Conservation (phyloP, 2,113 vertebrate species). For the Perognathus longimembris region DNA sequence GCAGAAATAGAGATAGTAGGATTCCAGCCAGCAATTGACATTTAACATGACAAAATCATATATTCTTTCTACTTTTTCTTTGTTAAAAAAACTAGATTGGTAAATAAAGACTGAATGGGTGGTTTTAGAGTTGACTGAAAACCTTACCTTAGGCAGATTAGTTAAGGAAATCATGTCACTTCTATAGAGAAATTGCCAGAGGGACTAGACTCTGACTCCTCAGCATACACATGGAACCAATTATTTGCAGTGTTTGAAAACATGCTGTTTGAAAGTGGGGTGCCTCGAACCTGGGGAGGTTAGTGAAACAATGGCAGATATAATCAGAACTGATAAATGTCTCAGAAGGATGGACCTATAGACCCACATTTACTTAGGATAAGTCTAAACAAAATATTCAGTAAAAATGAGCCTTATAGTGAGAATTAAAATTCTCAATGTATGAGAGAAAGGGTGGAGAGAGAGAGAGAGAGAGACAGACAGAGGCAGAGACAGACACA, state of each 20-base stretch:
- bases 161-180: neutral
- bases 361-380: constrained; percentile 33
- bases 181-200: neutral
- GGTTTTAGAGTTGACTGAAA: neutral
- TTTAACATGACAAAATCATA: neutral
- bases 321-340: neutral
- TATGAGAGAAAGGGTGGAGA: neutral
- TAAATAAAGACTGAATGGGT: neutral
- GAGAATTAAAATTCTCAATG: neutral
- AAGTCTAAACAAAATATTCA: constrained; percentile 21
- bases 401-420: constrained; percentile 14
- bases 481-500: neutral
- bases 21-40: neutral
- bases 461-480: neutral
- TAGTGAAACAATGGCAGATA: constrained; percentile 6
- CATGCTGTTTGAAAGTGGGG: constrained; percentile 3
- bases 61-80: neutral
- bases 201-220: neutral
- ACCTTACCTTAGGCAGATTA: neutral
- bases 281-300: neutral
- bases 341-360: neutral
- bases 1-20: neutral
- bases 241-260: neutral
- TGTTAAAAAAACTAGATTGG: neutral
- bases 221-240: neutral